Base-by-base conservation (phyloP, 1,140 invertebrate genomes). In the Cotesia glomerata region DNA sequence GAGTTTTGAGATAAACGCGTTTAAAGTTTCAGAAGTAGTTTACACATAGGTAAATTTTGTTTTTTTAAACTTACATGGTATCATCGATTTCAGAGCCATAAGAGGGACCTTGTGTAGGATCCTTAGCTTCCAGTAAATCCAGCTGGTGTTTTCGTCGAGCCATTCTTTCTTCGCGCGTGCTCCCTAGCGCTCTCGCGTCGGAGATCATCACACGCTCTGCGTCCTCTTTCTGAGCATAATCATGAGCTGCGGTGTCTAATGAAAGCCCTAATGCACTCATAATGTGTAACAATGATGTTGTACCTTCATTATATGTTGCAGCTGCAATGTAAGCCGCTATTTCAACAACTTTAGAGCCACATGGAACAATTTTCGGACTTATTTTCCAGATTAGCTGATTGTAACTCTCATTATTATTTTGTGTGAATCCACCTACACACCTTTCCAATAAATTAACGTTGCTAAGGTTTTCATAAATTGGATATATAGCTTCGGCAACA, bases 181-280 rank as follows among this genome's bases (percentile, higher is more conserved):
- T 58, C 64, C n/a, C 62, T 34, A 18, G 56, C 36, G 63, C 64
- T 72, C 34, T 72, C n/a, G 62, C 35, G 39, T 59, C 32, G 13
- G 67, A 58, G 39, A 58, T 39, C 26, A 16, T 69, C 62, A 69
- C 58, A 39, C 72, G 58, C 56, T 73, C 11, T 56, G 18, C 72
- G 51, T 73, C 72, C 51, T 72, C 61, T 72, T 72, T 72, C 35
- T 72, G 61, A 61, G 64, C 63, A 39, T 39, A 72, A 18, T 39
- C n/a, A 72, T 72, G 62, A 18, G 70, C 70, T 34, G 34, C 18
- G 51, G 70, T 32, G 16, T 61, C 70, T 18, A 73, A 39, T 73
- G 54, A 35, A 35, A 73, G 7, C 68, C 56, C 72, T 61, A 73
- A 32, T 68, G 72, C 58, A 32, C 34, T 69, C 72, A 73, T 73